phyloP scores from a whole-genome alignment of 2,797 vertebrate species.

The Peromyscus melanophrys region DNA sequence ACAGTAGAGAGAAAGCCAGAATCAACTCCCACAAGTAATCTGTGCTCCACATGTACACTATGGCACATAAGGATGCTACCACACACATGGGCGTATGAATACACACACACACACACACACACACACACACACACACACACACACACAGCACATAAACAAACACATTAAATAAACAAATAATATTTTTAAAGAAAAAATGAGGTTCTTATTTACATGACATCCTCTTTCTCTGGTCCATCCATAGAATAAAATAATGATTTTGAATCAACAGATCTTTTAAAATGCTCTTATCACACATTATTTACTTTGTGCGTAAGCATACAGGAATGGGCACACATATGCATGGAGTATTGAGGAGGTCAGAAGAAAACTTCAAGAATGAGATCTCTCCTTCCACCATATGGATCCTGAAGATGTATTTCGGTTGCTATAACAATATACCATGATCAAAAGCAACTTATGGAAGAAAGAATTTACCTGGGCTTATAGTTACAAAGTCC shows the following conservation, averaged over 20 bases:
- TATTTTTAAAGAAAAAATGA: neutral
- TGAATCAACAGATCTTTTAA: neutral
- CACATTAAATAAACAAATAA: neutral
- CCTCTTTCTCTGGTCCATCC: neutral
- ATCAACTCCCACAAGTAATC: neutral
- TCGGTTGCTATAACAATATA: neutral
- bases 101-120: neutral
- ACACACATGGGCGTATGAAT: rapidly evolving
- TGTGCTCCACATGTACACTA: neutral
- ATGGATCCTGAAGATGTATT: neutral
- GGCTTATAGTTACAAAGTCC: neutral
- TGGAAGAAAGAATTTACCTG: neutral
- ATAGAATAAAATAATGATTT: neutral
- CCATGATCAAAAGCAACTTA: neutral
- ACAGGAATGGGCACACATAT: neutral
- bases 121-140: neutral
- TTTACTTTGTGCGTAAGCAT: neutral
- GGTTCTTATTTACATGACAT: neutral
- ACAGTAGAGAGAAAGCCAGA: neutral
- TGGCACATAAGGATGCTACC: neutral
- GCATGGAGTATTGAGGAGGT: too few relatives aligned
- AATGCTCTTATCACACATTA: neutral
- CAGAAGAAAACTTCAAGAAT: neutral
- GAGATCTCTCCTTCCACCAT: too few relatives aligned
- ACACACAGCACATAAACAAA: neutral